Evolutionary conservation across 30 jellyfish, hydroid and myxozoan species (phyloP).

Genomic region (Phacellophora camtschatica): DNA sequence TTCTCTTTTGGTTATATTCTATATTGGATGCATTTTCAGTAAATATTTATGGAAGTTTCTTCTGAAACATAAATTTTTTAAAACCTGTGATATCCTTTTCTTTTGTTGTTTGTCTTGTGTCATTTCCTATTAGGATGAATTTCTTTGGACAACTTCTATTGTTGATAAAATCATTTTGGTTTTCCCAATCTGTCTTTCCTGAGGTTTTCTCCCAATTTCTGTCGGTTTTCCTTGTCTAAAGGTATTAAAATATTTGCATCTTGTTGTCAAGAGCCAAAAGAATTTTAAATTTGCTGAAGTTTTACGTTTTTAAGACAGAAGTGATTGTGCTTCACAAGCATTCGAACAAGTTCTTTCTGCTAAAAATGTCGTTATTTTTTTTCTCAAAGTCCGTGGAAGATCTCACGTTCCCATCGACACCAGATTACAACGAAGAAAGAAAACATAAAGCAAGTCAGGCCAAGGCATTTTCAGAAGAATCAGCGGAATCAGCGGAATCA

Average conservation of each 20-base stretch:
- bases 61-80: too few relatives aligned
- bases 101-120: too few relatives aligned
- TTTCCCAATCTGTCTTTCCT: background rate
- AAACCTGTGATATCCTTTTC: too few relatives aligned
- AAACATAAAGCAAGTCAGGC: background rate
- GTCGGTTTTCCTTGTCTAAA: background rate
- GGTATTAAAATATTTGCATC: background rate
- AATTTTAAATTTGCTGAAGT: too few relatives aligned
- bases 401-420: constrained; percentile 53
- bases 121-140: too few relatives aligned
- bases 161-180: too few relatives aligned
- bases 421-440: constrained; percentile 10
- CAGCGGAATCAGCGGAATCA: background rate
- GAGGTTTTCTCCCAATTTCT: background rate
- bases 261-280: background rate
- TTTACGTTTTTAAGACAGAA: too few relatives aligned
- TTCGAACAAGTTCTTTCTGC: background rate
- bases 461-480: background rate
- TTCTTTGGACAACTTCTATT: too few relatives aligned
- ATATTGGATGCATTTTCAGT: too few relatives aligned
- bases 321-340: too few relatives aligned
- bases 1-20: too few relatives aligned
- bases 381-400: constrained; percentile 35
- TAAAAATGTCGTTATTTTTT: background rate
- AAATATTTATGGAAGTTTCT: too few relatives aligned